Evolutionary conservation across 2,888 invertebrate species (phyloP).

Genomic region (Anaspis maculata): DNA sequence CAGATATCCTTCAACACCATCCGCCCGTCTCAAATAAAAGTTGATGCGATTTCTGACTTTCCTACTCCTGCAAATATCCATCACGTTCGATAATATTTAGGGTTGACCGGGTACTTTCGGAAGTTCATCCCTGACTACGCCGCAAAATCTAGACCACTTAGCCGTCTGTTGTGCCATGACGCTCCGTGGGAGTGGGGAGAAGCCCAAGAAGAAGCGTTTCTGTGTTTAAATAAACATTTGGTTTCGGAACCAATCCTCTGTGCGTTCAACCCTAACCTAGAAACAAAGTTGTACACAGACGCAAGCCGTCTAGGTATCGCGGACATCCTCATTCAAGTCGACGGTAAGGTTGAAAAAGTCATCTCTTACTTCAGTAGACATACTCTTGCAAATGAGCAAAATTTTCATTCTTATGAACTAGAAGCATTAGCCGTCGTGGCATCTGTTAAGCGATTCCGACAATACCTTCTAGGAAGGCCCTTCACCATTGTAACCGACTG

Average conservation of each 20-base stretch:
- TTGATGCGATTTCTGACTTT: slow-evolving; percentile 7
- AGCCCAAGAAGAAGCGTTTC: slow-evolving; percentile 7
- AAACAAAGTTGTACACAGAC: slow-evolving; percentile 8
- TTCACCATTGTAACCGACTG: slow-evolving; percentile 15
- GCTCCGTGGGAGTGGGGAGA: slow-evolving; percentile 8
- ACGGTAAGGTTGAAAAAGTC: slow-evolving; percentile 11
- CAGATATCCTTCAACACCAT: slow-evolving; percentile 6
- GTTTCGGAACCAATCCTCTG: slow-evolving; percentile 6
- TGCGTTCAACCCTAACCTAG: slow-evolving; percentile 7
- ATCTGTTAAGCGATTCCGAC: slow-evolving; percentile 6
- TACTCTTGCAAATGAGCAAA: slow-evolving; percentile 19
- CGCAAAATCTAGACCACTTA: slow-evolving; percentile 13
- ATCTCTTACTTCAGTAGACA: slow-evolving; percentile 27
- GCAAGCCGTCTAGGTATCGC: slow-evolving; percentile 11
- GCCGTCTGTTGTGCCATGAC: slow-evolving; percentile 7
- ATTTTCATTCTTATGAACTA: slow-evolving; percentile 15
- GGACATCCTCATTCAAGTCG: slow-evolving; percentile 8
- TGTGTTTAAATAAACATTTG: slow-evolving; percentile 3
- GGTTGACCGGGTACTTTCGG: slow-evolving; percentile 23
- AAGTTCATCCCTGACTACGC: slow-evolving; percentile 20
- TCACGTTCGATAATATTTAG: slow-evolving; percentile 22
- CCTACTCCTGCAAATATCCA: slow-evolving; percentile 20
- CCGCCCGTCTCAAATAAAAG: slow-evolving; percentile 4
- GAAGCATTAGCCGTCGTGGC: slow-evolving; percentile 14
- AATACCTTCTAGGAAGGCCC: slow-evolving; percentile 8